These are phyloP conservation scores for Menidia menidia DNA, from an alignment of 2,797 vertebrate species.

Conservation along the genomic window DNA sequence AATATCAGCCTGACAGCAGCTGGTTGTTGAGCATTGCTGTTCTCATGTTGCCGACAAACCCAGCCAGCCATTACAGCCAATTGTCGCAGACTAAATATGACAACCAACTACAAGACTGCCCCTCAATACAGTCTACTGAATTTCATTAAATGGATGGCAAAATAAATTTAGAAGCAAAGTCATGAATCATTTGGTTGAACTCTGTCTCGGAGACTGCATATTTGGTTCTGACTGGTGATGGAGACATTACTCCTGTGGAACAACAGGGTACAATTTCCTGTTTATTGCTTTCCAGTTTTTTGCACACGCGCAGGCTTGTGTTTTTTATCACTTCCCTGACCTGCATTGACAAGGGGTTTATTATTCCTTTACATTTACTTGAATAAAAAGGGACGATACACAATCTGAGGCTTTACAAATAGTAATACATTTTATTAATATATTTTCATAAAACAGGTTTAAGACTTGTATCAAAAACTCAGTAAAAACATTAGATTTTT, in stretches of 20 bases:
- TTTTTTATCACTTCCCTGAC: neutral
- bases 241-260: neutral
- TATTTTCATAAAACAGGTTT: constrained; percentile 86
- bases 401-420: constrained; percentile 82
- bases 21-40: constrained; percentile 26
- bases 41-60: constrained; percentile 34
- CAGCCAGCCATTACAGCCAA: constrained; percentile 30
- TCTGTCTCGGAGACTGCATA: neutral
- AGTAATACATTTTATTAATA: constrained; percentile 87
- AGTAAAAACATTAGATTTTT: constrained; percentile 88
- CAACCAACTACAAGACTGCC: constrained; percentile 16
- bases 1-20: constrained; percentile 48
- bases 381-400: constrained; percentile 55
- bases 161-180: neutral
- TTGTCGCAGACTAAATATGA: constrained; percentile 19
- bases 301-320: too few relatives aligned
- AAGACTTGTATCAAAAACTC: constrained; percentile 87
- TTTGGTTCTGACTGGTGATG: neutral
- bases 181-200: neutral
- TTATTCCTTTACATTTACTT: neutral
- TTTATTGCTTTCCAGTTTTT: neutral
- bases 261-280: neutral
- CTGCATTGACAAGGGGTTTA: neutral
- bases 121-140: neutral
- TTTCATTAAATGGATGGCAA: neutral